A percentile compares a stretch with the other conserved stretches of the same genome.
phyloP scores from a whole-genome alignment of 35 echinoderm and acorn worm genomes.

The Anneissia japonica region DNA sequence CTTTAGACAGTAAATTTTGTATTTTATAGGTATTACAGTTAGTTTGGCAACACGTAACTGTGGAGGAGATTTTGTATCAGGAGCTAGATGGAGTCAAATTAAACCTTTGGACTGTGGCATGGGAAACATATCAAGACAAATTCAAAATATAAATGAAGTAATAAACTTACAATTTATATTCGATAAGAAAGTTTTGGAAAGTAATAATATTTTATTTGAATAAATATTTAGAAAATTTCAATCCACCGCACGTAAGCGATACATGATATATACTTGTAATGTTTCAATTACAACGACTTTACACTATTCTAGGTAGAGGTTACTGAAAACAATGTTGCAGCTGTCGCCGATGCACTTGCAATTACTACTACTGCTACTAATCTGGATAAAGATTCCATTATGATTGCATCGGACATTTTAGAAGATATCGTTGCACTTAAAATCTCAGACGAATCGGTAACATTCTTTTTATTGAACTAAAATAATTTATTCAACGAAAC shows the following conservation, averaged over 20 bases:
- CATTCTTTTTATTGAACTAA: no score
- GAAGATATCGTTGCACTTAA: neutral
- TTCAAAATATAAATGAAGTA: neutral
- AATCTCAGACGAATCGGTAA: neutral
- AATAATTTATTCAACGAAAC: no score
- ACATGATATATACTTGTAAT: no score
- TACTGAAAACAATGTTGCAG: neutral
- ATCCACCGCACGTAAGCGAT: no score
- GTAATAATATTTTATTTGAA: no score
- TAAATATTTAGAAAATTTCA: no score
- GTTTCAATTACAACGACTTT: no score
- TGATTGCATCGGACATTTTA: neutral
- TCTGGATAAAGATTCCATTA: neutral
- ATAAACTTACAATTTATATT: no score
- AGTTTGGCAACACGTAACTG: neutral
- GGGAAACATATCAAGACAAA: neutral
- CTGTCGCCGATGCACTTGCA: neutral
- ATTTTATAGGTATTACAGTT: no score
- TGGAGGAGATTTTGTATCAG: neutral
- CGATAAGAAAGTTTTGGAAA: no score
- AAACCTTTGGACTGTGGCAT: neutral
- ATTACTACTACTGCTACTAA: neutral
- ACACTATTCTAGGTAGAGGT: neutral
- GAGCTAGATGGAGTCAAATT: neutral
- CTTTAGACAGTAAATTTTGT: no score